Base-by-base conservation (phyloP, 2,888 invertebrate species). In the Eilema sororculum region DNA sequence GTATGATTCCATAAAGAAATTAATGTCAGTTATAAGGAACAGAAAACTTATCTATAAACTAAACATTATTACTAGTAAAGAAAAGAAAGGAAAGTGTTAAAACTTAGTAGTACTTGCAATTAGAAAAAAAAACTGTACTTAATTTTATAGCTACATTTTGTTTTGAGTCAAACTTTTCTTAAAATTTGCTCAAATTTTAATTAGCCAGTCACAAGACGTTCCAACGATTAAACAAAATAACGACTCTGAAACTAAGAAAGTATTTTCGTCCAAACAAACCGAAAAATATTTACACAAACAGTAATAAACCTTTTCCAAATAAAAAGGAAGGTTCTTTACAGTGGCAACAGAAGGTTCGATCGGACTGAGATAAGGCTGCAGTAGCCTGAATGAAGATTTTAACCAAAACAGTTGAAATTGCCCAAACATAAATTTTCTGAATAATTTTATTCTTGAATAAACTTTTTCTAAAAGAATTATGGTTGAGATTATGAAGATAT, bases 341-440 rank as follows among this genome's bases (percentile, higher is more conserved):
- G 52, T 75, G 81, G 68, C 69, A 74, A 71, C 82, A 79, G 80
- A 81, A 71, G 76, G 79, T 65, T 66, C 72, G 76, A 80, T 81
- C 75, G 72, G 72, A 72, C 75, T 65, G 52, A 77, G 82, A 80
- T 81, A 77, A 71, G 71, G 70, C 67, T 74, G 77, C 77, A 76
- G 79, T 75, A 71, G 66, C 70, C 73, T 56, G 73, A 80, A 80
- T 81, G 69, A 81, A 80, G 82, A 79, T 79, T 79, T 81, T 77
- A 79, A 79, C 70, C 77, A 75, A 65, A 73, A 79, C 78, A 79
- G 76, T 77, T 79, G 76, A 77, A 80, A 81, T 75, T 75, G 75
- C 69, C 71, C 72, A 74, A 81, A 77, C 78, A 81, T 79, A 79
- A 75, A 80, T 79, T 79, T 65, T 76, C 73, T 69, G 73, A 65